phyloP scores from a whole-genome alignment of 2,113 vertebrate genomes.

The Capreolus pygargus region DNA sequence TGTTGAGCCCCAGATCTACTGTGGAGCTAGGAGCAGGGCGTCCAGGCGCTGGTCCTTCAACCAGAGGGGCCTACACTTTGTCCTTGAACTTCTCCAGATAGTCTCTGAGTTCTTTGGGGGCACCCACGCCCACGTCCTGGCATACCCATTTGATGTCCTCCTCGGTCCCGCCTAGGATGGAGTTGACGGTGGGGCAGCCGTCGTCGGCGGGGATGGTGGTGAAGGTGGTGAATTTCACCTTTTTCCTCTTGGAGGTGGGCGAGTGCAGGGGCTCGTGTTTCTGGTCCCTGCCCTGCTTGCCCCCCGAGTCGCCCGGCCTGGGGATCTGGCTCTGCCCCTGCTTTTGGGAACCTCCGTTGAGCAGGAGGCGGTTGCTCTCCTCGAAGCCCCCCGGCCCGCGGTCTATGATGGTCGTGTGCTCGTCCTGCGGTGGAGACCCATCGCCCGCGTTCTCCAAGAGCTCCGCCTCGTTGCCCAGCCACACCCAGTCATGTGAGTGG shows the following conservation, averaged over 20 bases:
- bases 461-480: slow-evolving; percentile 94
- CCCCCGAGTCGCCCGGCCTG: slow-evolving; percentile 76
- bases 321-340: slow-evolving; percentile 85
- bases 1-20: slow-evolving; percentile 17
- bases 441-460: slow-evolving; percentile 87
- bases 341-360: slow-evolving; percentile 85
- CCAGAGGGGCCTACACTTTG: slow-evolving; percentile 73
- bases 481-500: slow-evolving; percentile 98
- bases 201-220: slow-evolving; percentile 89
- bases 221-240: slow-evolving; percentile 95
- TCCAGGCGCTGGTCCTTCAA: slow-evolving; percentile 79
- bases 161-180: slow-evolving; percentile 82
- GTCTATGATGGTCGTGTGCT: slow-evolving; percentile 90
- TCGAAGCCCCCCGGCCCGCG: slow-evolving; percentile 82
- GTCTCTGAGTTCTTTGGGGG: slow-evolving; percentile 87
- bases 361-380: slow-evolving; percentile 84
- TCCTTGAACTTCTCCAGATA: slow-evolving; percentile 91
- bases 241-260: slow-evolving; percentile 91
- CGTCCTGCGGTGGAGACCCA: slow-evolving; percentile 83
- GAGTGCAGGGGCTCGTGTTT: slow-evolving; percentile 84
- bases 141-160: slow-evolving; percentile 95
- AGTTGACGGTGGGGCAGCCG: slow-evolving; percentile 85
- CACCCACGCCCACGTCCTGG: slow-evolving; percentile 86
- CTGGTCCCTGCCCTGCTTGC: slow-evolving; percentile 78
- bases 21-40: slow-evolving; percentile 87